Conservation (phyloP, 2,113 vertebrate genomes). For the Pituophis catenifer region DNA sequence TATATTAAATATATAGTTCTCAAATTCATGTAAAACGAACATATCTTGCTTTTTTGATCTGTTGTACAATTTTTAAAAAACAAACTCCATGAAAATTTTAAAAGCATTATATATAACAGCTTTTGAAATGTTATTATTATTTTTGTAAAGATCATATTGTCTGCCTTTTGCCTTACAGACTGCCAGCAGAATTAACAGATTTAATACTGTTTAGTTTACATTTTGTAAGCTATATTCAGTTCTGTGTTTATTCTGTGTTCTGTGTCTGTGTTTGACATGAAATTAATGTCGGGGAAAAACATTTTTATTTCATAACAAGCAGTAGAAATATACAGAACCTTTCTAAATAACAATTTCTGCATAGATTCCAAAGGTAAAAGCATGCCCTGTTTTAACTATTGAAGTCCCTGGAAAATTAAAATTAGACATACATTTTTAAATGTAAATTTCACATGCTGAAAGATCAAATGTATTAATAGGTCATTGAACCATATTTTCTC, state of each 20-base stretch:
- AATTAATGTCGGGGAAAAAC: neutral
- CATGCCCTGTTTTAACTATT: neutral
- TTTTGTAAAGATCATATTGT: neutral
- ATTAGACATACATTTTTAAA: conserved; percentile 37
- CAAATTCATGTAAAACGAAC: neutral
- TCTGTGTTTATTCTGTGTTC: neutral
- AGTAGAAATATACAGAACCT: neutral
- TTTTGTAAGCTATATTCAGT: neutral
- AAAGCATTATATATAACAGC: neutral
- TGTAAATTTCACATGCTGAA: conserved; percentile 1
- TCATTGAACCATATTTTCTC: conserved; percentile 7
- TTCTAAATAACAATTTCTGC: neutral
- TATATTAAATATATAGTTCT: neutral
- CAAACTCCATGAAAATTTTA: neutral
- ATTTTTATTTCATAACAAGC: neutral
- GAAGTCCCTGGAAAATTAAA: neutral
- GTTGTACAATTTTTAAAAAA: neutral
- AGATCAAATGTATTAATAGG: conserved; percentile 52
- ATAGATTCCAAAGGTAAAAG: neutral
- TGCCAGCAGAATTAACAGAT: neutral
- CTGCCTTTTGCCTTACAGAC: neutral
- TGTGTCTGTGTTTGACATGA: neutral
- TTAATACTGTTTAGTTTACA: neutral
- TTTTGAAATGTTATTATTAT: neutral
- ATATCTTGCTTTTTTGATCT: neutral